Evolutionary conservation across 2,888 invertebrate species (phyloP), one percentile per base, ranked within the genome.

Genomic region (Unio delphinus): DNA sequence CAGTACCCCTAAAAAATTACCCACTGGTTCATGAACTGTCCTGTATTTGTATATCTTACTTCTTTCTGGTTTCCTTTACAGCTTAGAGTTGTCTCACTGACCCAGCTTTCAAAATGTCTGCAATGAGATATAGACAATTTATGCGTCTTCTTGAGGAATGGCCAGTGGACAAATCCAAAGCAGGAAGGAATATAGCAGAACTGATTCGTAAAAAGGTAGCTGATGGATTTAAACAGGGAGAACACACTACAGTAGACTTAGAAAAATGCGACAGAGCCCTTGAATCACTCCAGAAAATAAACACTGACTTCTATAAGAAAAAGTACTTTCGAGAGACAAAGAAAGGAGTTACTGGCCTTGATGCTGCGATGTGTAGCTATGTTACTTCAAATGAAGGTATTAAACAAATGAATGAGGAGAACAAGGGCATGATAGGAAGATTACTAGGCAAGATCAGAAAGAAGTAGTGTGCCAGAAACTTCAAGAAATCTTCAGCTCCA

Each of bases 131-230:
- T 34, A 34, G 54, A 54, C 57, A 57, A 23, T 65, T 65, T 23
- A 65, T 65, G 59, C 34, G 60, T 45, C 59, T 65, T 65, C 23
- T 58, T 28, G 59, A 65, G 45, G 57, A 65, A 23, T 65, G 65
- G 65, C 65, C 65, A 17, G 23, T 65, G 4, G 65, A 65, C 34
- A 57, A 57, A 23, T 23, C 59, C 23, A 65, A 65, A 30, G 45
- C 65, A 8, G 34, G 57, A 17, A 30, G 65, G 30, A 59, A 65
- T 57, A 11, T 65, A 15, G 65, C n/a, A n/a, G 65, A 57, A 30
- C 17, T 45, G 6, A 23, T 65, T 11, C 56, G 65, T 28, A 58
- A 65, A 34, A 65, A 59, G 30, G 59, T 65, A 8, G 58, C 23
- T 11, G 59, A 65, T 18, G 54, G 58, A 34, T 65, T 65, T 60